Conservation (phyloP, 2,888 invertebrate species). For the Lumbricus terrestris region DNA sequence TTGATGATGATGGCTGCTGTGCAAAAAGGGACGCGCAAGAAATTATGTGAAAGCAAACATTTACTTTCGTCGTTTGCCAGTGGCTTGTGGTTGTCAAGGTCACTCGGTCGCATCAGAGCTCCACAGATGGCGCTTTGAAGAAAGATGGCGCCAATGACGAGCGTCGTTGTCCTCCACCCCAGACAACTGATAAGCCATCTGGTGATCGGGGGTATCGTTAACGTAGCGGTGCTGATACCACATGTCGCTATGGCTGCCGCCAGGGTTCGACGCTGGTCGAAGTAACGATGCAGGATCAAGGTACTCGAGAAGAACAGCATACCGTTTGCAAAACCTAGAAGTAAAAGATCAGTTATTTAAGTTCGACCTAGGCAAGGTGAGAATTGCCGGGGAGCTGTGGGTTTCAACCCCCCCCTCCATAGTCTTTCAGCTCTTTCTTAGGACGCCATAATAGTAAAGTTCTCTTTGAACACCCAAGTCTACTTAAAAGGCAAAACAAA, state of each 20-base stretch:
- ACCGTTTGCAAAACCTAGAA: background rate
- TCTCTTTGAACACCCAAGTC: too few relatives aligned
- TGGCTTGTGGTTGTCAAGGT: background rate
- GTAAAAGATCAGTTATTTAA: background rate
- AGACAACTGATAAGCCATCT: background rate
- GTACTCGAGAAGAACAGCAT: background rate
- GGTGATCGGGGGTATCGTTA: background rate
- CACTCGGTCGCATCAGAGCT: background rate
- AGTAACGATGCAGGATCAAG: background rate
- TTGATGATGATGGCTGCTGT: too few relatives aligned
- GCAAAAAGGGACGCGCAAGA: too few relatives aligned
- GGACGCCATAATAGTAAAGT: too few relatives aligned
- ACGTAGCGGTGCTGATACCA: background rate
- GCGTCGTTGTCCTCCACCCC: conserved; percentile 6
- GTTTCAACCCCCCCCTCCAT: too few relatives aligned
- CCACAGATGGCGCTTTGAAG: background rate
- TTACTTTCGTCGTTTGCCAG: background rate
- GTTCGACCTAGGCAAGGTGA: too few relatives aligned
- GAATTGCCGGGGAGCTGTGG: too few relatives aligned
- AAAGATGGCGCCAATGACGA: background rate
- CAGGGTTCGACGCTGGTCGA: background rate
- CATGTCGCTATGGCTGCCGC: background rate
- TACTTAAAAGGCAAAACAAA: too few relatives aligned
- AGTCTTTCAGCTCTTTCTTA: too few relatives aligned
- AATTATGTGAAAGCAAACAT: background rate